phyloP scores from a whole-genome alignment of 2,888 invertebrate genomes.

The Dryobota labecula region DNA sequence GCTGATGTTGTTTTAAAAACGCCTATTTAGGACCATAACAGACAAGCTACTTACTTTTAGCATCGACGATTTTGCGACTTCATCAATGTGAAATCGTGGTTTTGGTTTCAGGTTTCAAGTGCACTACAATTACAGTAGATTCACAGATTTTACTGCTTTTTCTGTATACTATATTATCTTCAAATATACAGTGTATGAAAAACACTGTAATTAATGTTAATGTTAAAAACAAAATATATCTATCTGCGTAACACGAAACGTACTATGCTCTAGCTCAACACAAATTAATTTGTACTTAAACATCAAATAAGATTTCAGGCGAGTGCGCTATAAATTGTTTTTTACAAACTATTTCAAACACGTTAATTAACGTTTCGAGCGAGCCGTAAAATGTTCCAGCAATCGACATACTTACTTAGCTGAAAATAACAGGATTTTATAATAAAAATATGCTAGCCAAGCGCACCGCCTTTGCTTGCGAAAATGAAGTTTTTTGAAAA shows the following conservation, averaged over 20 bases:
- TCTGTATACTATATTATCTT: too few species aligned
- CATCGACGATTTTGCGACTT: background rate
- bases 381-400: slow-evolving; percentile 49
- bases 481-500: background rate
- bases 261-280: too few species aligned
- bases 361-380: slow-evolving; percentile 55
- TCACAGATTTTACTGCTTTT: too few species aligned
- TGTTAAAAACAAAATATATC: too few species aligned
- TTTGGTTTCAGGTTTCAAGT: too few species aligned
- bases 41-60: background rate
- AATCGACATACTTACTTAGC: slow-evolving; percentile 46
- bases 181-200: too few species aligned
- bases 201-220: too few species aligned
- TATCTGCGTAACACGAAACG: too few species aligned
- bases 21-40: background rate
- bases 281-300: too few species aligned
- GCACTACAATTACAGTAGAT: too few species aligned
- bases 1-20: background rate
- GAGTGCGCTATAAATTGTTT: slow-evolving; percentile 29
- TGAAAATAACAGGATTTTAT: slow-evolving; percentile 43
- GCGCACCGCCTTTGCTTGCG: background rate
- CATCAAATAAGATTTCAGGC: slow-evolving; percentile 30
- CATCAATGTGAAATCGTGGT: background rate
- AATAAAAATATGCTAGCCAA: slow-evolving; percentile 22
- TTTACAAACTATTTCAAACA: slow-evolving; percentile 45